Conservation (phyloP, 2,113 vertebrate species). For the Nicator chloris region DNA sequence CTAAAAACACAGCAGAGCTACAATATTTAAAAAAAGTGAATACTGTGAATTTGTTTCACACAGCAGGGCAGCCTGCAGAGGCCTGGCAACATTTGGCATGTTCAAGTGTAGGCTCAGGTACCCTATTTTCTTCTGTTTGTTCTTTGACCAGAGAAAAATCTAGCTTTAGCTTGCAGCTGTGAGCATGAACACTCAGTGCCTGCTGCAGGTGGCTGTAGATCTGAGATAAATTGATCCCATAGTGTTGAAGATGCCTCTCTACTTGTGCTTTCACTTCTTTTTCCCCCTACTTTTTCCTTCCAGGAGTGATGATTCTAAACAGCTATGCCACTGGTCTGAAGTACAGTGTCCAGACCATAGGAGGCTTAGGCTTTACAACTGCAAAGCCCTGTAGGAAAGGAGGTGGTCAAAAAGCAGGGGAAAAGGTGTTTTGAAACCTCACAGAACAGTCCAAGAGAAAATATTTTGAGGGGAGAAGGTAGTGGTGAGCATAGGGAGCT, state of each 20-base stretch:
- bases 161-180: not conserved
- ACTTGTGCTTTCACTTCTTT: not conserved
- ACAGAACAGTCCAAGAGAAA: not conserved
- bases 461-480: not conserved
- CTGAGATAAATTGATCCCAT: not conserved
- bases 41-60: not conserved
- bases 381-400: not conserved
- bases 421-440: not conserved
- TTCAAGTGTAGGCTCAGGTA: not conserved
- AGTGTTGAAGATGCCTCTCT: not conserved
- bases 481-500: not conserved
- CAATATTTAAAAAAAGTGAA: not conserved
- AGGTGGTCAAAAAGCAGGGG: not conserved
- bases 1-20: not conserved
- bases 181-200: not conserved
- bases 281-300: fast-evolving
- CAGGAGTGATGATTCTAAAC: not conserved
- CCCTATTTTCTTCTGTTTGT: not conserved
- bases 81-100: not conserved
- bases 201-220: not conserved
- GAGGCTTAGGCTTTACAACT: not conserved
- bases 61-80: not conserved
- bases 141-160: not conserved
- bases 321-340: not conserved
- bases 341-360: not conserved